Evolutionary conservation across 2,113 vertebrate genomes (phyloP).

Genomic region (Stigmatopora argus): DNA sequence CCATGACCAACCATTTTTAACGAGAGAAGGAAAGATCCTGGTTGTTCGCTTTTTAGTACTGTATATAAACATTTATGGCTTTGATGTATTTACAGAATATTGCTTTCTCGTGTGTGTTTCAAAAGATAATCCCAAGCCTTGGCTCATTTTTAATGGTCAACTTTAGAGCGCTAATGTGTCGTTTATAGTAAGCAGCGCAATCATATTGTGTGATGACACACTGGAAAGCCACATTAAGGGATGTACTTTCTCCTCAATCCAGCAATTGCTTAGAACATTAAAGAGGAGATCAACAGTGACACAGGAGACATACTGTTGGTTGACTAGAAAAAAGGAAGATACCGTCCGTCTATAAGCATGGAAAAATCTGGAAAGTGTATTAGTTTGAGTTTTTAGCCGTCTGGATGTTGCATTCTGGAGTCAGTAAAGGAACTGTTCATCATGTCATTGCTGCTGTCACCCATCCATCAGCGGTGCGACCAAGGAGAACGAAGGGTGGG

Average conservation of each 20-base stretch:
- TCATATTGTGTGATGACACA: slow-evolving; percentile 41
- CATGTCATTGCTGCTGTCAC: slow-evolving; percentile 44
- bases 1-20: slow-evolving; percentile 42
- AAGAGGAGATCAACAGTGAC: slow-evolving; percentile 27
- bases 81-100: slow-evolving; percentile 1
- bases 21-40: slow-evolving; percentile 31
- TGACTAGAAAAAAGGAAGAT: slow-evolving; percentile 12
- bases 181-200: slow-evolving; percentile 47
- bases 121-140: slow-evolving; percentile 35
- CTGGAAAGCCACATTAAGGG: slow-evolving; percentile 52
- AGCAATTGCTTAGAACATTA: slow-evolving; percentile 46
- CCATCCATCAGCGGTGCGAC: slow-evolving; percentile 43
- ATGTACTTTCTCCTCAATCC: slow-evolving; percentile 23
- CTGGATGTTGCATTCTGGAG: neutral
- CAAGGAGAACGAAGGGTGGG: slow-evolving; percentile 8
- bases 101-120: slow-evolving; percentile 6
- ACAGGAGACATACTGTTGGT: slow-evolving; percentile 16
- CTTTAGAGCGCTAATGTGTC: slow-evolving; percentile 28
- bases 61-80: slow-evolving; percentile 23
- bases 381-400: neutral
- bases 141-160: slow-evolving; percentile 28
- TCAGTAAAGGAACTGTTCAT: slow-evolving; percentile 28
- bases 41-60: slow-evolving; percentile 28
- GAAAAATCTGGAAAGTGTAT: slow-evolving; percentile 11
- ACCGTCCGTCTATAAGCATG: slow-evolving; percentile 1